phyloP scores from a whole-genome alignment of 2,888 invertebrate species.

The Acrobasis suavella region DNA sequence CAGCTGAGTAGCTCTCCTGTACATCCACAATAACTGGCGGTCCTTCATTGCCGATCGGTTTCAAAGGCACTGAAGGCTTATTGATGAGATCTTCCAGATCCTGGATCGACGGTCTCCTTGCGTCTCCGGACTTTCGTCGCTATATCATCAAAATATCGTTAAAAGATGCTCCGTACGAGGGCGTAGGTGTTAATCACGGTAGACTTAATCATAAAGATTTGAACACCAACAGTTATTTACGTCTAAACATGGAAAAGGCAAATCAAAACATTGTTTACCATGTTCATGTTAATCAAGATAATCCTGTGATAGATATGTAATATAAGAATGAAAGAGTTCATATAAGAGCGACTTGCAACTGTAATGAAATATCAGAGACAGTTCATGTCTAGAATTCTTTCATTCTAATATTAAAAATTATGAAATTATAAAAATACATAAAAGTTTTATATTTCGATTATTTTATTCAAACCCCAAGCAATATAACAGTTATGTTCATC shows the following conservation, averaged over 20 bases:
- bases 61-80: slow-evolving; percentile 94
- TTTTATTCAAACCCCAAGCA: too few species aligned
- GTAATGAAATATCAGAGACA: too few species aligned
- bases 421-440: too few species aligned
- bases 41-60: slow-evolving; percentile 89
- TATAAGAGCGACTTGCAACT: too few species aligned
- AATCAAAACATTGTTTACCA: slow-evolving; percentile 1
- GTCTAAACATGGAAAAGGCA: slow-evolving; percentile 5
- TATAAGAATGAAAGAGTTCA: too few species aligned
- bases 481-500: not conserved
- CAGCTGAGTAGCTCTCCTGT: slow-evolving; percentile 96
- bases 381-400: too few species aligned
- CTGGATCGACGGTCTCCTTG: slow-evolving; percentile 93
- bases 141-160: slow-evolving; percentile 53
- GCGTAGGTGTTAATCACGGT: slow-evolving; percentile 55
- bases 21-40: slow-evolving; percentile 96
- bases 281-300: not conserved
- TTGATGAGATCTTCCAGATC: slow-evolving; percentile 95
- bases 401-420: too few species aligned
- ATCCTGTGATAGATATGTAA: not conserved
- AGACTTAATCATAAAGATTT: slow-evolving; percentile 27
- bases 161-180: slow-evolving; percentile 23
- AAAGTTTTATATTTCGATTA: too few species aligned
- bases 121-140: slow-evolving; percentile 95
- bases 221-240: slow-evolving; percentile 7